These are phyloP conservation scores for Scaptodrosophila latifasciaeformis DNA, from an alignment of 2,888 invertebrate species.

Conservation along the genomic window DNA sequence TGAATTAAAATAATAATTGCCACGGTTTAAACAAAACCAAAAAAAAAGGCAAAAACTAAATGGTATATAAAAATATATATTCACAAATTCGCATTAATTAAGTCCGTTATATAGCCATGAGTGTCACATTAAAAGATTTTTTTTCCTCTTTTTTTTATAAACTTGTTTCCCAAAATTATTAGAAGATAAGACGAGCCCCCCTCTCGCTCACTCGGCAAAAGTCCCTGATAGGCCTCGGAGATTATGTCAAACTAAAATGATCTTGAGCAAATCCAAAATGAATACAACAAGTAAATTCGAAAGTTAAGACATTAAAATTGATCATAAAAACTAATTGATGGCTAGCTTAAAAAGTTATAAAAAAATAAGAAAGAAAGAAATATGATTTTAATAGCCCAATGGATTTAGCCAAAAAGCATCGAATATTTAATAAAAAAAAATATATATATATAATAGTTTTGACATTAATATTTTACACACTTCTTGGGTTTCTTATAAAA, in stretches of 20 bases:
- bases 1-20: constrained; percentile 50
- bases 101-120: constrained; percentile 59
- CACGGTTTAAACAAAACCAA: constrained; percentile 30
- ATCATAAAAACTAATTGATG: not conserved
- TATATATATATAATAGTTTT: too few species aligned
- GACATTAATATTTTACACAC: too few species aligned
- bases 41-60: constrained; percentile 24
- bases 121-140: constrained; percentile 49
- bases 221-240: too few species aligned
- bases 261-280: not conserved
- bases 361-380: not conserved
- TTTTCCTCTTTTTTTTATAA: constrained; percentile 13
- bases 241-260: too few species aligned
- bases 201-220: too few species aligned
- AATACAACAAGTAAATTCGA: not conserved
- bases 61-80: too few species aligned
- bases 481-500: too few species aligned
- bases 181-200: too few species aligned
- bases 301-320: not conserved
- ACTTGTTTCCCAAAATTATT: too few species aligned
- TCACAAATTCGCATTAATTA: constrained; percentile 58
- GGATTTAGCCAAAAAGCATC: too few species aligned
- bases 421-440: too few species aligned
- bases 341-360: not conserved
- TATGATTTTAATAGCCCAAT: not conserved